Percentiles rank a stretch among this genome's conserved stretches.
Evolutionary conservation across 1,140 invertebrate genomes (phyloP).

Genomic region (Oreohelix idahoensis): DNA sequence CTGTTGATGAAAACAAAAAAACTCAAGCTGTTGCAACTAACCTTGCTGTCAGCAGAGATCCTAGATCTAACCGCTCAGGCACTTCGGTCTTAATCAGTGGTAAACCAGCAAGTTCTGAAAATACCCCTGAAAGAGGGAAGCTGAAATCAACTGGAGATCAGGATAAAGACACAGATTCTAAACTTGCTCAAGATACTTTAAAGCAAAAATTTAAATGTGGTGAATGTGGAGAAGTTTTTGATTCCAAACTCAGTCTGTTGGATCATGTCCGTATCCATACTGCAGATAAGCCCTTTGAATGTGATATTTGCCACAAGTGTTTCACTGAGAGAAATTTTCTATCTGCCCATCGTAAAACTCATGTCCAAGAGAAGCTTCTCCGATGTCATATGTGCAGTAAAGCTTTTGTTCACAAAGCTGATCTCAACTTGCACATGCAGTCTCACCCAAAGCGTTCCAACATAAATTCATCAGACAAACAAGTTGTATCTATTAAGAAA

Average conservation of each 20-base stretch:
- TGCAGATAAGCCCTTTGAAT: constrained; percentile 38
- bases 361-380: constrained; percentile 22
- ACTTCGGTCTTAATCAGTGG: background rate
- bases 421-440: constrained; percentile 32
- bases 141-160: background rate
- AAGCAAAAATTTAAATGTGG: constrained; percentile 37
- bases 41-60: background rate
- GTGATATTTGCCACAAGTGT: constrained; percentile 41
- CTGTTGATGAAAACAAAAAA: background rate
- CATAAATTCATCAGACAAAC: background rate
- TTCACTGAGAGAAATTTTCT: constrained; percentile 32
- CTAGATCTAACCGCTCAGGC: no score
- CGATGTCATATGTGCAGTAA: constrained; percentile 37
- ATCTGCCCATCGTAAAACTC: constrained; percentile 35
- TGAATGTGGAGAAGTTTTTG: constrained; percentile 30
- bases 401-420: constrained; percentile 34
- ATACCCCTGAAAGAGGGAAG: background rate
- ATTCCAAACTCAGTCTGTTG: constrained; percentile 17
- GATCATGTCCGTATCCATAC: constrained; percentile 37
- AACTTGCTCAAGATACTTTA: background rate
- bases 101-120: background rate
- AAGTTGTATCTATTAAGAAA: background rate
- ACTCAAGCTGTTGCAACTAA: background rate
- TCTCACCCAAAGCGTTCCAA: constrained; percentile 30
- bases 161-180: background rate